These are phyloP conservation scores for Ficedula albicollis DNA, from an alignment of 2,797 vertebrate species.

Conservation along the genomic window DNA sequence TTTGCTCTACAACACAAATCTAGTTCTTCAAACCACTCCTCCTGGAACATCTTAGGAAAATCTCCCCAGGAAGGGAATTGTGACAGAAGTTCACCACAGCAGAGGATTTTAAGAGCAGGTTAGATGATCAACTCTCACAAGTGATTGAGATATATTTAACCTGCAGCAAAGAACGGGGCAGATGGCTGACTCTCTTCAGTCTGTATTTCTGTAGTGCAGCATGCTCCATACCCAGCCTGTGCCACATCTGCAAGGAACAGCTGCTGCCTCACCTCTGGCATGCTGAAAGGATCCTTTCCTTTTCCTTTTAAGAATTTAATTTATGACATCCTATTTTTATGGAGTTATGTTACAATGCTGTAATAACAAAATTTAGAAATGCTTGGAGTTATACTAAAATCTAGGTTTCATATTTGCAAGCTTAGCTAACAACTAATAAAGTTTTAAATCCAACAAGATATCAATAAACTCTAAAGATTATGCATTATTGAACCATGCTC, in stretches of 20 bases:
- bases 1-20: neutral
- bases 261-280: neutral
- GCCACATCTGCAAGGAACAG: neutral
- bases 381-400: neutral
- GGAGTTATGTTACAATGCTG: neutral
- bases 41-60: neutral
- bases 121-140: neutral
- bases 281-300: neutral
- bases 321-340: neutral
- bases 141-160: neutral
- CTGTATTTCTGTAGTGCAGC: neutral
- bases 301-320: neutral
- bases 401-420: neutral
- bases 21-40: neutral
- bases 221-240: neutral
- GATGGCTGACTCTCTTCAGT: neutral
- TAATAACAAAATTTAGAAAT: neutral
- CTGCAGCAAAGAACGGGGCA: neutral
- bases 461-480: neutral
- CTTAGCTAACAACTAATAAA: neutral
- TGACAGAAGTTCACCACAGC: neutral
- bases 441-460: neutral
- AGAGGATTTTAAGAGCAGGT: neutral
- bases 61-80: neutral
- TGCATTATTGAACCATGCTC: neutral